Conservation (phyloP, 2,113 vertebrate genomes). For the Gila orcuttii region DNA sequence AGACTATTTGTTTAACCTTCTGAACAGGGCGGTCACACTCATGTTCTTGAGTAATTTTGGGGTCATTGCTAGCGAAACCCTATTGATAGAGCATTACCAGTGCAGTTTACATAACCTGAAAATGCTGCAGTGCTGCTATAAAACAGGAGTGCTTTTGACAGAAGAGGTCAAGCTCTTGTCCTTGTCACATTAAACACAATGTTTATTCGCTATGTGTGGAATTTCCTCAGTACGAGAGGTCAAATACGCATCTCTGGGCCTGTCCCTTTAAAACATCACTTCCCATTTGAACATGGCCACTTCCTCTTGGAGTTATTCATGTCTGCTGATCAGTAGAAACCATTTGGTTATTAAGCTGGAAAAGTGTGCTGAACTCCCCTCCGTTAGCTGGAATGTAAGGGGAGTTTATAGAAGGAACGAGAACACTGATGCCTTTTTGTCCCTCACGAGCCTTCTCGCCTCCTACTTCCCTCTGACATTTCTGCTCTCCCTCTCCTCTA, state of each 20-base stretch:
- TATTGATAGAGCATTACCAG: background rate
- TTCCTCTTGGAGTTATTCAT: conserved; percentile 33
- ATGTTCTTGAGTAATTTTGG: background rate
- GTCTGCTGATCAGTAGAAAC: background rate
- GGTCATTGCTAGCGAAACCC: background rate
- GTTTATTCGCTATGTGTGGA: conserved; percentile 16
- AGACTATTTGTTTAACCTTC: conserved; percentile 9
- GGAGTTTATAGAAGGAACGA: conserved; percentile 4
- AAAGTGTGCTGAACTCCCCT: conserved; percentile 28
- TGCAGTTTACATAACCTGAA: background rate
- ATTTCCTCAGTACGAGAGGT: conserved; percentile 12
- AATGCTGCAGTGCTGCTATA: conserved; percentile 18
- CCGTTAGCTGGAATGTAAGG: conserved; percentile 30
- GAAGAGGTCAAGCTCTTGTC: background rate
- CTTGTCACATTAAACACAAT: background rate
- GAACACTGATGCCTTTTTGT: conserved; percentile 25
- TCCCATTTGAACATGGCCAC: conserved; percentile 27
- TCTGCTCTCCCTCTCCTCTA: background rate
- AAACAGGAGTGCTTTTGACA: conserved; percentile 4
- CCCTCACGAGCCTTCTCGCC: conserved; percentile 24
- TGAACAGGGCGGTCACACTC: background rate
- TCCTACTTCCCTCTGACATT: conserved; percentile 21
- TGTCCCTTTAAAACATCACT: conserved; percentile 43
- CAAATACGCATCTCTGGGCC: background rate
- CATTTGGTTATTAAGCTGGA: background rate